These are phyloP conservation scores for Crenuchus spilurus DNA, from an alignment of 2,797 vertebrate genomes.

Conservation along the genomic window DNA sequence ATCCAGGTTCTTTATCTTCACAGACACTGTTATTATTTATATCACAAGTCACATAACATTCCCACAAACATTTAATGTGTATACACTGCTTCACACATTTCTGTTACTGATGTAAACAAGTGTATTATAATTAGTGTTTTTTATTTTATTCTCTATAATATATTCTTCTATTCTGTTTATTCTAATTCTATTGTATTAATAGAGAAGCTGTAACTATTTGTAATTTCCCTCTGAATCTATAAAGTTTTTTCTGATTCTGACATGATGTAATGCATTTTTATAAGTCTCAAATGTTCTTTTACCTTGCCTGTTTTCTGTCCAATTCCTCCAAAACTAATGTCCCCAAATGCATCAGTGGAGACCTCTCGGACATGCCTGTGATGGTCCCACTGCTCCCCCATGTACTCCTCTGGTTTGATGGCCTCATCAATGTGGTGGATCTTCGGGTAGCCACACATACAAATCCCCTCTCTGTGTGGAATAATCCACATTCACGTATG, in stretches of 20 bases:
- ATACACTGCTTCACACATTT: too few species aligned
- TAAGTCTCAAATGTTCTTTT: not conserved
- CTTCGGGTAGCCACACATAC: slow-evolving; percentile 84
- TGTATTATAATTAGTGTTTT: too few species aligned
- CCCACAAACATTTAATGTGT: too few species aligned
- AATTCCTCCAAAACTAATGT: slow-evolving; percentile 83
- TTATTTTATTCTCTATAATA: too few species aligned
- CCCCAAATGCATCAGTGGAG: slow-evolving; percentile 91
- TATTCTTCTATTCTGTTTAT: too few species aligned
- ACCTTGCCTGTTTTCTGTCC: slow-evolving; percentile 85
- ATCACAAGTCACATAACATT: too few species aligned
- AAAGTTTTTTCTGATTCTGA: not conserved
- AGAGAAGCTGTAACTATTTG: too few species aligned
- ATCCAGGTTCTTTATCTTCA: too few species aligned
- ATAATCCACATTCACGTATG: slow-evolving; percentile 26
- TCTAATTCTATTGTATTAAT: too few species aligned
- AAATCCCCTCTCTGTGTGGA: slow-evolving; percentile 76
- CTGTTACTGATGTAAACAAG: too few species aligned
- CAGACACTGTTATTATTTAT: too few species aligned
- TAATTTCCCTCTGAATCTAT: too few species aligned
- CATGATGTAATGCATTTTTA: not conserved
- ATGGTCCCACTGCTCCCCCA: slow-evolving; percentile 79
- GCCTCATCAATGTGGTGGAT: slow-evolving; percentile 79
- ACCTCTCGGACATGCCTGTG: slow-evolving; percentile 80
- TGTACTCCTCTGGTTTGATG: slow-evolving; percentile 72